phyloP scores from a whole-genome alignment of 2,888 invertebrate species.

The Axea sp. region DNA sequence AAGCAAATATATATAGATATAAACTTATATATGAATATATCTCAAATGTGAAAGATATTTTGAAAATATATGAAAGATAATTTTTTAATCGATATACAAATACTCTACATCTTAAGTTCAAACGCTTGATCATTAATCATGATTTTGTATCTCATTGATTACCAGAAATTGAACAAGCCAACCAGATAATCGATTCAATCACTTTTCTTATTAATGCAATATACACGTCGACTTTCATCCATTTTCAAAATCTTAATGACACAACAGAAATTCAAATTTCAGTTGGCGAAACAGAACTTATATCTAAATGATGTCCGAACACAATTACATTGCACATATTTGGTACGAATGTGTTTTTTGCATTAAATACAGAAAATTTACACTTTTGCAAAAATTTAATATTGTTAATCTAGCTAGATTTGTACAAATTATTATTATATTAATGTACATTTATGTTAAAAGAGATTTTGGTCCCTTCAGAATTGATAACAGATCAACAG shows the following conservation, averaged over 20 bases:
- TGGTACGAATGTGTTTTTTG: too few species aligned
- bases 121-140: constrained; percentile 4
- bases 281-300: too few species aligned
- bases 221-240: constrained; percentile 21
- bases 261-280: too few species aligned
- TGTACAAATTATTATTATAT: too few species aligned
- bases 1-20: constrained; percentile 41
- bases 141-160: constrained; percentile 23
- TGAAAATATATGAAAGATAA: constrained; percentile 55
- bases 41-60: constrained; percentile 48
- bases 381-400: too few species aligned
- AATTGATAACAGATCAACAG: too few species aligned
- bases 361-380: too few species aligned
- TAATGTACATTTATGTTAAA: too few species aligned
- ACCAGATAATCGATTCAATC: constrained; percentile 4
- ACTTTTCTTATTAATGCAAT: constrained; percentile 32
- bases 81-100: constrained; percentile 51
- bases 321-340: constrained; percentile 3
- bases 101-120: constrained; percentile 20
- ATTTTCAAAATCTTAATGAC: constrained; percentile 16
- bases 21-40: constrained; percentile 56
- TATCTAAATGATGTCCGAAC: constrained; percentile 11
- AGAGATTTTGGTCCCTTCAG: too few species aligned
- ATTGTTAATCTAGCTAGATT: too few species aligned
- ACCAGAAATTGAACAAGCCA: constrained; percentile 6